Evolutionary conservation across 2,113 vertebrate genomes (phyloP).

Genomic region (Engystomops pustulosus): DNA sequence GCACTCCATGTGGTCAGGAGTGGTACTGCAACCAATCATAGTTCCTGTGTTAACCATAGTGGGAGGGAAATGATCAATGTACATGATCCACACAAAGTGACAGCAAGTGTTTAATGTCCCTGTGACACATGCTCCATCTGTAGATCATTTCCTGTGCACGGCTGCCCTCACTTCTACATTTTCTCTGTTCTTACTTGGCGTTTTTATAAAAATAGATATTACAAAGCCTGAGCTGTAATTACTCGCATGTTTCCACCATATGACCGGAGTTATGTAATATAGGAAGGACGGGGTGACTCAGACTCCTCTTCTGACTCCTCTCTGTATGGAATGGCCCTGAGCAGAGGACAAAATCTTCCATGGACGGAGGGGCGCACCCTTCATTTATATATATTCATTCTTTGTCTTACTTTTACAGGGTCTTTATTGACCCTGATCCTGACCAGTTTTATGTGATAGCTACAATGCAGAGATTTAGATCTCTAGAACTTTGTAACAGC

Average conservation of each 20-base stretch:
- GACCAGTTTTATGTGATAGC: too few relatives aligned
- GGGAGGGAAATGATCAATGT: neutral
- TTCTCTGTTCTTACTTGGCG: neutral
- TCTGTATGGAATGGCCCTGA: neutral
- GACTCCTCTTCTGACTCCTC: neutral
- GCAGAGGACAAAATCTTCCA: neutral
- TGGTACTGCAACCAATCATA: neutral
- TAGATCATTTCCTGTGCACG: neutral
- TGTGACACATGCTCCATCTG: neutral
- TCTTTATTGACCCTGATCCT: too few relatives aligned
- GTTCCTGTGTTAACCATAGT: neutral
- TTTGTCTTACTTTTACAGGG: too few relatives aligned
- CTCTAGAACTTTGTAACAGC: too few relatives aligned
- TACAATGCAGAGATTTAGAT: too few relatives aligned
- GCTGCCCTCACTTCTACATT: neutral
- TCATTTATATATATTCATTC: too few relatives aligned
- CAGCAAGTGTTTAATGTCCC: neutral
- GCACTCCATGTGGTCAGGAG: constrained; percentile 11
- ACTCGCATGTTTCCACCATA: neutral
- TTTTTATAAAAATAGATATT: constrained; percentile 10
- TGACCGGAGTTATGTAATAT: neutral
- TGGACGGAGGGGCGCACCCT: neutral
- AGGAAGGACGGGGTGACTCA: neutral
- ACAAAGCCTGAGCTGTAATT: neutral
- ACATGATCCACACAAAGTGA: neutral